These are phyloP conservation scores for Epizoanthus ramosus DNA, from an alignment of 92 coral and sea anemone species.

Conservation along the genomic window DNA sequence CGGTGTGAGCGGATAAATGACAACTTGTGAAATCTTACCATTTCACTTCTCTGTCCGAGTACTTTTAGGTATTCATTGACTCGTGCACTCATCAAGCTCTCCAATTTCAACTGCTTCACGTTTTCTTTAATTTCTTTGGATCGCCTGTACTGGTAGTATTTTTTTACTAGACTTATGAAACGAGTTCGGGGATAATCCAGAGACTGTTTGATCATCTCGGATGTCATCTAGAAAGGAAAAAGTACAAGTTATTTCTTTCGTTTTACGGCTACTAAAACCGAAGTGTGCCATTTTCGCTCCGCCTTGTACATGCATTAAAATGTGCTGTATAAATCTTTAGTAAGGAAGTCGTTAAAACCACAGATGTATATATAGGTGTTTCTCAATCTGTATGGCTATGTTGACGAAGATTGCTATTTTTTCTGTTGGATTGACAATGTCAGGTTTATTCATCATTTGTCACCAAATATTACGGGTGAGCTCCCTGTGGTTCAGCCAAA, in stretches of 20 bases:
- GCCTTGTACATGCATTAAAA: background rate
- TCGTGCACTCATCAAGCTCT: slow-evolving; percentile 53
- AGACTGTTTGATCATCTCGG: slow-evolving; percentile 75
- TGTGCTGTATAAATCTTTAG: too few relatives aligned
- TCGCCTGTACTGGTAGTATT: slow-evolving; percentile 69
- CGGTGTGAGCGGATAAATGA: too few relatives aligned
- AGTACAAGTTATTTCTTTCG: background rate
- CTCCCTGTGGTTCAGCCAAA: too few relatives aligned
- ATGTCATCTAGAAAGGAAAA: slow-evolving; percentile 62
- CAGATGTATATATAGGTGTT: too few relatives aligned
- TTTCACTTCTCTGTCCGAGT: slow-evolving; percentile 66
- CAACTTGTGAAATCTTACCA: slow-evolving; percentile 51
- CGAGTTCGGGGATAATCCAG: slow-evolving; percentile 80
- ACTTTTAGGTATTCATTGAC: slow-evolving; percentile 61
- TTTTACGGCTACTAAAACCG: background rate
- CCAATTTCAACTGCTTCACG: slow-evolving; percentile 57
- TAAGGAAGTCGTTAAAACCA: too few relatives aligned
- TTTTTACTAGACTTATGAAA: slow-evolving; percentile 73
- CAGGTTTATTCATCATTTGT: too few relatives aligned
- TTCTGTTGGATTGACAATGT: too few relatives aligned
- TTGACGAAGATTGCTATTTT: too few relatives aligned
- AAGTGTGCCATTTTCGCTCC: background rate
- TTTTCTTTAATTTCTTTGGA: slow-evolving; percentile 81
- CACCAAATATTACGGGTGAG: too few relatives aligned
- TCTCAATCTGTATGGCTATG: too few relatives aligned